These are phyloP conservation scores for Melipona bicolor DNA, from an alignment of 2,888 invertebrate species.

Conservation along the genomic window DNA sequence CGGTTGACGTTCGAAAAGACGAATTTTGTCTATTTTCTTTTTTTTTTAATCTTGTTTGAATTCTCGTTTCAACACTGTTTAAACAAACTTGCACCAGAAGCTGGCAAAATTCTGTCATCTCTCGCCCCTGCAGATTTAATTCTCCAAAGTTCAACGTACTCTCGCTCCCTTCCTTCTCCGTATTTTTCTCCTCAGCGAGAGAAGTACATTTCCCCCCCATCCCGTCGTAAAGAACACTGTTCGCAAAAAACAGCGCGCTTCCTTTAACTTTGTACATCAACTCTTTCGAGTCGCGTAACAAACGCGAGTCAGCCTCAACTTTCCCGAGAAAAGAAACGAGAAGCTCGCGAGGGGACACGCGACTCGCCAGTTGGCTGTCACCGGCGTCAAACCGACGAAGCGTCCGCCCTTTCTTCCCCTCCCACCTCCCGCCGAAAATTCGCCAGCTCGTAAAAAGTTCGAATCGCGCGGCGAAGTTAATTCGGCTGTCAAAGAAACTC, in stretches of 20 bases:
- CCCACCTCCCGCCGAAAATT: neutral
- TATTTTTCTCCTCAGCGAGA: no score
- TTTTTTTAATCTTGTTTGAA: no score
- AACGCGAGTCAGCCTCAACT: neutral
- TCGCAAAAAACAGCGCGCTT: neutral
- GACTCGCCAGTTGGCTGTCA: neutral
- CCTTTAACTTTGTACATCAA: neutral
- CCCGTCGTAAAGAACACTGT: neutral
- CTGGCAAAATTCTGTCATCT: no score
- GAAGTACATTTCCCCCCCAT: neutral
- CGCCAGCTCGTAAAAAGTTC: neutral
- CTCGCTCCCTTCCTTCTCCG: no score
- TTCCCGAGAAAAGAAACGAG: neutral
- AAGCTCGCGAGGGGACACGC: neutral
- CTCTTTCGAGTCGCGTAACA: neutral
- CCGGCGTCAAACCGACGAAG: neutral
- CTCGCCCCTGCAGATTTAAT: no score
- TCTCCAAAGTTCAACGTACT: no score
- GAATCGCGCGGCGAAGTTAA: neutral
- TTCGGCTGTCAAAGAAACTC: slow-evolving; percentile 31
- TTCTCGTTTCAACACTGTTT: no score
- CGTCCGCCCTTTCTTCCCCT: no score
- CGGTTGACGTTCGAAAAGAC: no score
- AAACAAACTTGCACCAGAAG: no score
- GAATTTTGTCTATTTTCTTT: no score